These are phyloP conservation scores for Sparidentex hasta DNA, from an alignment of 2,797 vertebrate species.

Conservation along the genomic window DNA sequence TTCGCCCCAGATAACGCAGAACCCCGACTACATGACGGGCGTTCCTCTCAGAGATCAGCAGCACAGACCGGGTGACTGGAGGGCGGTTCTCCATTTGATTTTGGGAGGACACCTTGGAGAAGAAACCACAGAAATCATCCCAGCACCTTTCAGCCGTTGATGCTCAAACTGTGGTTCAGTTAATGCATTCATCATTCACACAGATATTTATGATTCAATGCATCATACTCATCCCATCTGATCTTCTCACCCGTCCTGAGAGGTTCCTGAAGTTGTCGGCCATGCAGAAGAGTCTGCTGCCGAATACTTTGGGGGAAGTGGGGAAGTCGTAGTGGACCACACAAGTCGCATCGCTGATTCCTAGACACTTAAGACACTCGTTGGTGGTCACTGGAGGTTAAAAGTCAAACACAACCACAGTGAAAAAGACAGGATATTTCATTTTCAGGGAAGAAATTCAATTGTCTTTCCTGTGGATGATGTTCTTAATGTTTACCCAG, in stretches of 20 bases:
- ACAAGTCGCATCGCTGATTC: slow-evolving; percentile 90
- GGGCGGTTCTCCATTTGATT: background rate
- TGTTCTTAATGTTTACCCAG: slow-evolving; percentile 84
- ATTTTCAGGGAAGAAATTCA: background rate
- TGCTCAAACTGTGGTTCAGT: background rate
- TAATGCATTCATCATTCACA: background rate
- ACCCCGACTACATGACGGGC: slow-evolving; percentile 75
- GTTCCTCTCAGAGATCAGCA: slow-evolving; percentile 85
- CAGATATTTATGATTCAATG: background rate
- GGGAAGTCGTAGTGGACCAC: slow-evolving; percentile 94
- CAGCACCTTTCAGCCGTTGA: background rate
- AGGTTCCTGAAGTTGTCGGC: slow-evolving; percentile 86
- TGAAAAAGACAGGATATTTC: background rate
- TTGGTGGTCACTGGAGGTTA: slow-evolving; percentile 88
- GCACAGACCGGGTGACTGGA: slow-evolving; percentile 66
- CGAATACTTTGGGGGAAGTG: slow-evolving; percentile 85
- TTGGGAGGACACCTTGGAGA: background rate
- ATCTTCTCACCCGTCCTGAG: slow-evolving; percentile 79
- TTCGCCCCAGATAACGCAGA: slow-evolving; percentile 79
- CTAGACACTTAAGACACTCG: slow-evolving; percentile 84
- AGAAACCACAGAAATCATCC: background rate
- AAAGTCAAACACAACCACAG: slow-evolving; percentile 7
- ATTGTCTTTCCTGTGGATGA: background rate
- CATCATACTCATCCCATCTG: accelerated
- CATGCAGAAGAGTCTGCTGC: slow-evolving; percentile 89